phyloP scores from a whole-genome alignment of 1,140 invertebrate genomes.

The Phthorimaea operculella region DNA sequence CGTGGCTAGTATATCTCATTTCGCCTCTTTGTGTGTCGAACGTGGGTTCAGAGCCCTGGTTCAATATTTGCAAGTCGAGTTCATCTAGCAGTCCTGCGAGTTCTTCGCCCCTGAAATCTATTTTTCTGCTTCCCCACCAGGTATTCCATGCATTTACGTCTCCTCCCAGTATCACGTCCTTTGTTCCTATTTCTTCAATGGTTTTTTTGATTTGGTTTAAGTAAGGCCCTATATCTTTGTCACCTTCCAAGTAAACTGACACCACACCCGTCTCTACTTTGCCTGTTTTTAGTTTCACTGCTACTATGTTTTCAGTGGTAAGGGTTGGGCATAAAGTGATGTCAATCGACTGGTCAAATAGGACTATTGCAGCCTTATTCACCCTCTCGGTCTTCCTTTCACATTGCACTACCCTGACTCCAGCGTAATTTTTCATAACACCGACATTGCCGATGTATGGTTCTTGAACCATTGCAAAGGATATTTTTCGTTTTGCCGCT shows the following conservation, averaged over 20 bases:
- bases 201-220: slow-evolving; percentile 7
- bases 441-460: no score
- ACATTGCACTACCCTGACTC: slow-evolving; percentile 9
- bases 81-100: slow-evolving; percentile 9
- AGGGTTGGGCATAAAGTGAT: no score
- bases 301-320: no score
- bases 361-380: no score
- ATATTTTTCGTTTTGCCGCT: neutral
- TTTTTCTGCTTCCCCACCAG: slow-evolving; percentile 19
- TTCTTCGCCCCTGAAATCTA: slow-evolving; percentile 15
- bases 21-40: slow-evolving; percentile 18
- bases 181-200: neutral
- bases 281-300: no score
- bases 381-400: neutral
- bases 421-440: no score
- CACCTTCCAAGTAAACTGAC: no score
- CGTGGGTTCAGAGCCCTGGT: slow-evolving; percentile 18
- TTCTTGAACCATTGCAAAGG: neutral
- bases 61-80: slow-evolving; percentile 16
- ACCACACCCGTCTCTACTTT: no score
- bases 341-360: no score
- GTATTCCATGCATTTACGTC: slow-evolving; percentile 19
- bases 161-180: slow-evolving; percentile 13
- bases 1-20: slow-evolving; percentile 14
- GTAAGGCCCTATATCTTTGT: slow-evolving; percentile 9